These are phyloP conservation scores for Dendrocopos noguchii DNA, from an alignment of 2,113 vertebrate genomes.

Conservation along the genomic window DNA sequence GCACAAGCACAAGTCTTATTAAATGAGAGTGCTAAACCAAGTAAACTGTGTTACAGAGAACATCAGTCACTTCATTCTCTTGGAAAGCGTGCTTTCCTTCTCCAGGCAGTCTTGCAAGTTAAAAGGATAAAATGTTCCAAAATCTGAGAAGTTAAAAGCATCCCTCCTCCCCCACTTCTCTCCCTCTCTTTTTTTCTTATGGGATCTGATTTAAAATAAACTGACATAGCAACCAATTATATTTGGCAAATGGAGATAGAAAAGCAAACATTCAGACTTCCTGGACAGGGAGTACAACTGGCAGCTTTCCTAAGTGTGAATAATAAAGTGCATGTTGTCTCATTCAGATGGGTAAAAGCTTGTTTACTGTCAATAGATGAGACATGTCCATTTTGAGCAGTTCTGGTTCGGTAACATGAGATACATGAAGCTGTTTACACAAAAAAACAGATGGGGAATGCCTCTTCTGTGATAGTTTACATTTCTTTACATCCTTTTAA, in stretches of 20 bases:
- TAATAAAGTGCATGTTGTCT: conserved; percentile 68
- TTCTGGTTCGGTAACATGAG: neutral
- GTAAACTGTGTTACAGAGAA: neutral
- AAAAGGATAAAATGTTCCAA: conserved; percentile 60
- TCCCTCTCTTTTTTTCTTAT: conserved; percentile 45
- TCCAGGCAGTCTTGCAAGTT: conserved; percentile 11
- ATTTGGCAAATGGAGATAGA: conserved; percentile 77
- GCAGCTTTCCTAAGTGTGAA: conserved; percentile 74
- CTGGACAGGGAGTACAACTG: conserved; percentile 77
- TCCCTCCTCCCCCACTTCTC: conserved; percentile 36
- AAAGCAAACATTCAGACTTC: conserved; percentile 81
- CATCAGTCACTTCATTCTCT: neutral
- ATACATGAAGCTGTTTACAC: neutral
- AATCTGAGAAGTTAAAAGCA: conserved; percentile 61
- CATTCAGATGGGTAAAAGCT: conserved; percentile 54
- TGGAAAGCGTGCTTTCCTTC: neutral
- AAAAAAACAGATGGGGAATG: neutral
- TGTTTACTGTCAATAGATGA: conserved; percentile 51
- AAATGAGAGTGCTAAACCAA: neutral
- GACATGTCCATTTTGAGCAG: conserved; percentile 35
- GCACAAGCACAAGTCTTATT: neutral
- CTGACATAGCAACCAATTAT: conserved; percentile 78
- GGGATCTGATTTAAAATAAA: conserved; percentile 77
- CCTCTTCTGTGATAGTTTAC: neutral
- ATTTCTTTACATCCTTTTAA: neutral